phyloP scores from a whole-genome alignment of 2,797 vertebrate genomes.

The Chiroxiphia lanceolata region DNA sequence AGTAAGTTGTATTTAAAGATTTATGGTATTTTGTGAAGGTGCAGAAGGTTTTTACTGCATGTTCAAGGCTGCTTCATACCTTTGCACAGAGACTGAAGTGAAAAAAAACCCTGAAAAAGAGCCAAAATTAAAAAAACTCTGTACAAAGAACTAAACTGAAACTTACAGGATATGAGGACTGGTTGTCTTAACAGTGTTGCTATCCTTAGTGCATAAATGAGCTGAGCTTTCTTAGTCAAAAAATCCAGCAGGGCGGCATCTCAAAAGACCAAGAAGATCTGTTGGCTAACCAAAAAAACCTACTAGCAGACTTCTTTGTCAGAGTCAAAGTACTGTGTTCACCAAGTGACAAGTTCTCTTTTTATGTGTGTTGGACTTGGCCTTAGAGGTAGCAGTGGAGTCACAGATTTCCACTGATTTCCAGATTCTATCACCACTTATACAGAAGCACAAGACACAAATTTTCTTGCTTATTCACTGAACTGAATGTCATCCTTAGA shows the following conservation, averaged over 20 bases:
- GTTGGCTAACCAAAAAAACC: neutral
- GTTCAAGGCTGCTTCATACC: neutral
- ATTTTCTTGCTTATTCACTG: neutral
- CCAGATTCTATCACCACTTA: neutral
- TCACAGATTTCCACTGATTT: neutral
- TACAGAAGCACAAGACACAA: neutral
- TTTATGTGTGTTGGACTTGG: neutral
- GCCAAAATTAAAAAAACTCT: too few relatives aligned
- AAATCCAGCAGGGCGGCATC: fast-evolving
- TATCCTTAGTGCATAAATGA: neutral
- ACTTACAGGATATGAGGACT: neutral
- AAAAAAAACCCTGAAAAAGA: neutral
- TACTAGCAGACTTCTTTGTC: neutral
- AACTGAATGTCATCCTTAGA: neutral
- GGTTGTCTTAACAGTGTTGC: neutral
- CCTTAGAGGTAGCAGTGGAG: neutral
- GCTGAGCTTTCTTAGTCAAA: neutral
- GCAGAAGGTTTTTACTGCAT: neutral
- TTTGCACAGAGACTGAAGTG: neutral
- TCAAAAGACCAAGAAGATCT: neutral
- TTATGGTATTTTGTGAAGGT: neutral
- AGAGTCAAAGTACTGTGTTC: neutral
- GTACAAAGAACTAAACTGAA: neutral
- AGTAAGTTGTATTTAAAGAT: neutral
- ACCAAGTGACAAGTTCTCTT: neutral